Evolutionary conservation across 2,888 invertebrate genomes (phyloP).

Genomic region (Uloborus plumipes): DNA sequence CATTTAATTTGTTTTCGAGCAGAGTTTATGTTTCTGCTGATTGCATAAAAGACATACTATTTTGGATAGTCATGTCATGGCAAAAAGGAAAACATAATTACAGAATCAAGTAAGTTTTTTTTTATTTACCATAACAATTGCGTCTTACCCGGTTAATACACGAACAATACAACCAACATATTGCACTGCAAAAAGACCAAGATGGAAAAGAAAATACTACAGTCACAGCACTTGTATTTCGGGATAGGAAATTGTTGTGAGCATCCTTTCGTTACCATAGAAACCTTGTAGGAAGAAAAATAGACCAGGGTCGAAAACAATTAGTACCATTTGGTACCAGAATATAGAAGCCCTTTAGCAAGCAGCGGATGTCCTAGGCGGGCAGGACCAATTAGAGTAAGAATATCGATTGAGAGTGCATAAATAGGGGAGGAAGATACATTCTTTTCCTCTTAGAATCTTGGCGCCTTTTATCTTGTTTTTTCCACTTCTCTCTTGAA

Average conservation of each 20-base stretch:
- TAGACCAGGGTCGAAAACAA: slow-evolving; percentile 19
- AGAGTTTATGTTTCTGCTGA: too few species aligned
- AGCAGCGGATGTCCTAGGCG: slow-evolving; percentile 41
- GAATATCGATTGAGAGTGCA: slow-evolving; percentile 43
- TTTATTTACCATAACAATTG: too few species aligned
- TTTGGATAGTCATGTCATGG: too few species aligned
- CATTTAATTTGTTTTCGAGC: too few species aligned
- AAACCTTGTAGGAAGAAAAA: slow-evolving; percentile 23
- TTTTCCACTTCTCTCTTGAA: slow-evolving; percentile 5
- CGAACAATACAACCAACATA: too few species aligned
- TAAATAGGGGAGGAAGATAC: slow-evolving; percentile 35
- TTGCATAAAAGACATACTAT: too few species aligned
- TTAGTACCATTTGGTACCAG: slow-evolving; percentile 44
- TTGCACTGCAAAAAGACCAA: too few species aligned
- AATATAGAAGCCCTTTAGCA: slow-evolving; percentile 32
- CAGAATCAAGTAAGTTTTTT: too few species aligned
- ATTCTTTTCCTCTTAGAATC: slow-evolving; percentile 14
- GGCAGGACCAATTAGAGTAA: slow-evolving; percentile 40
- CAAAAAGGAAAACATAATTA: too few species aligned
- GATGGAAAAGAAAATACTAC: too few species aligned
- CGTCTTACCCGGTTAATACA: too few species aligned
- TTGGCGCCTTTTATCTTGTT: not conserved
- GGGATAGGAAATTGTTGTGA: not conserved
- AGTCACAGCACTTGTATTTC: too few species aligned
- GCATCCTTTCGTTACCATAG: slow-evolving; percentile 41